Evolutionary conservation across 2,888 invertebrate genomes (phyloP).

Genomic region (Protula sp.): DNA sequence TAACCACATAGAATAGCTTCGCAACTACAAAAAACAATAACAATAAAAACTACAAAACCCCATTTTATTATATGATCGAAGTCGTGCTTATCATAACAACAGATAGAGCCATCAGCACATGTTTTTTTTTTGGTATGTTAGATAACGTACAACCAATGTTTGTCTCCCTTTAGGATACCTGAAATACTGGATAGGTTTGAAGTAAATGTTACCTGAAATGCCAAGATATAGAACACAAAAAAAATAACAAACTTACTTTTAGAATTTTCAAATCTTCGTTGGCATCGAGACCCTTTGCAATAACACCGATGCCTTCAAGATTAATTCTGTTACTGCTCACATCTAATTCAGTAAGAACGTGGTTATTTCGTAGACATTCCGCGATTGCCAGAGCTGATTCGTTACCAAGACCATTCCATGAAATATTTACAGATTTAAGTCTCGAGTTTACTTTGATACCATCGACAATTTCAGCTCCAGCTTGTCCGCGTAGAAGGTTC

Average conservation of each 20-base stretch:
- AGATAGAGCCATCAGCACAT: neutral
- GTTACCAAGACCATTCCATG: constrained; percentile 58
- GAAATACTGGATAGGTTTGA: too few species aligned
- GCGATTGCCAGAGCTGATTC: constrained; percentile 33
- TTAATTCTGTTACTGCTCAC: constrained; percentile 32
- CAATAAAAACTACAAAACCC: too few species aligned
- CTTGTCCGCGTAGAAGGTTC: constrained; percentile 31
- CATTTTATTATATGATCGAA: too few species aligned
- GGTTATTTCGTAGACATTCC: constrained; percentile 38
- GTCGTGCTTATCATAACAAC: too few species aligned
- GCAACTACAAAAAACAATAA: too few species aligned
- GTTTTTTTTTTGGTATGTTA: too few species aligned
- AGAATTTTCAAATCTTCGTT: constrained; percentile 55
- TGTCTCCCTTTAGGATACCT: too few species aligned
- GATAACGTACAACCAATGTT: too few species aligned
- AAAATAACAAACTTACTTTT: constrained; percentile 26
- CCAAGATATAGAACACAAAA: neutral
- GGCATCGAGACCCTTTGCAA: constrained; percentile 54
- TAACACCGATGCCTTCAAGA: constrained; percentile 25
- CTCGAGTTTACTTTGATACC: constrained; percentile 31
- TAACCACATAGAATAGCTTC: too few species aligned
- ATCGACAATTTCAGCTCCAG: constrained; percentile 26
- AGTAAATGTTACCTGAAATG: too few species aligned
- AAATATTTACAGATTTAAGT: constrained; percentile 43
- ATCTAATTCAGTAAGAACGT: constrained; percentile 34